Percentiles rank a stretch among this genome's conserved stretches.
Conservation (phyloP, 2,113 vertebrate species). For the Pheucticus melanocephalus region DNA sequence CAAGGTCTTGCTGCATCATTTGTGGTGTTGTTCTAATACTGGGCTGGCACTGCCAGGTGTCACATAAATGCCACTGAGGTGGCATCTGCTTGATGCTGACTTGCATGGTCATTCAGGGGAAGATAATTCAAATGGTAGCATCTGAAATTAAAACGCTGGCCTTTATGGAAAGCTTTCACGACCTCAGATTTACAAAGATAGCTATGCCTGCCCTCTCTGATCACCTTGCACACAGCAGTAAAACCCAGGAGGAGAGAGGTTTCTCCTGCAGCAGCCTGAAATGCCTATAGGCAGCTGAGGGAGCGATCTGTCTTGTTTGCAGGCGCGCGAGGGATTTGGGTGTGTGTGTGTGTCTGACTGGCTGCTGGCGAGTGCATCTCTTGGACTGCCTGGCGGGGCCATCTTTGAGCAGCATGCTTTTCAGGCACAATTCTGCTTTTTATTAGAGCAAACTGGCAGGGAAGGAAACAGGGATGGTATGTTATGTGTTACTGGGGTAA, state of each 20-base stretch:
- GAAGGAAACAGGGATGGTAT: neutral
- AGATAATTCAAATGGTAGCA: neutral
- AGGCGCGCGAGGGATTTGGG: neutral
- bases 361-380: neutral
- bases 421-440: slow-evolving; percentile 49
- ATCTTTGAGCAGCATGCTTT: slow-evolving; percentile 18
- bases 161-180: neutral
- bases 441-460: slow-evolving; percentile 47
- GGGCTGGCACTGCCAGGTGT: neutral
- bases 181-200: neutral
- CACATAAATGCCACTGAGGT: neutral
- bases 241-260: neutral
- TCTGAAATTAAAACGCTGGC: neutral
- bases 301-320: neutral
- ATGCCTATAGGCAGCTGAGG: neutral
- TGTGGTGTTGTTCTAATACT: neutral
- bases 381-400: neutral
- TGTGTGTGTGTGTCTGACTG: neutral
- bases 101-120: neutral
- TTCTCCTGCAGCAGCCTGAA: neutral
- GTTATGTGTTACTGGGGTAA: slow-evolving; percentile 36
- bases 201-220: neutral
- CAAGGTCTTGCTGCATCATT: neutral
- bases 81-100: neutral
- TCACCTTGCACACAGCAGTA: neutral